Evolutionary conservation across 1,140 invertebrate species (phyloP), one percentile per base, ranked within the genome.

Genomic region (Contarinia nasturtii): DNA sequence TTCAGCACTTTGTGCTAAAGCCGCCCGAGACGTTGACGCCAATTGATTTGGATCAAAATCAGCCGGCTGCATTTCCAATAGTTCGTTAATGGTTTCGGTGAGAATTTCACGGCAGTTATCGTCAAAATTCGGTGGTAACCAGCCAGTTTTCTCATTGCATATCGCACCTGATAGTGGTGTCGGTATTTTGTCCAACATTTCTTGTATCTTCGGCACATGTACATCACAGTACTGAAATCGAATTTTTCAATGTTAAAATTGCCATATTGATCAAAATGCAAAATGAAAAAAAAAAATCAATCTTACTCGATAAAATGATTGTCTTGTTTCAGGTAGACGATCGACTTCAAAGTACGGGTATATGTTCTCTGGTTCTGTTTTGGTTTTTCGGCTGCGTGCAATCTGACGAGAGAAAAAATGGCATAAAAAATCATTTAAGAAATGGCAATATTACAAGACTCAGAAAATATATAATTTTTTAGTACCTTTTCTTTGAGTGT

Each of bases 201-300:
- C 74, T 60, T 91, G 79, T 49, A 94, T 81, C 68, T 90, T 85
- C 0, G 77, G 72, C n/a, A 87, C 66, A n/a, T 80, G 63, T 22
- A 94, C 71, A 59, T 94, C 85, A 57, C 82, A 86, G 55, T 86
- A 80, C 75, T 89, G 65, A n/a, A n/a, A n/a, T n/a, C n/a, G n/a
- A n/a, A n/a, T n/a, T n/a, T n/a, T n/a, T n/a, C n/a, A n/a, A n/a
- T n/a, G n/a, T n/a, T n/a, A n/a, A n/a, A n/a, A n/a, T n/a, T n/a
- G n/a, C n/a, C n/a, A n/a, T n/a, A n/a, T n/a, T n/a, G n/a, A n/a
- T n/a, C n/a, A n/a, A n/a, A n/a, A n/a, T n/a, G n/a, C n/a, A n/a
- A n/a, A n/a, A n/a, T n/a, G n/a, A n/a, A n/a, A n/a, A n/a, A n/a
- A n/a, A n/a, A n/a, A 27, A 27, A 27, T 5, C 27, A 27, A 27